Base-by-base conservation (phyloP, 2,888 invertebrate genomes). In the Matsumyia berberina region DNA sequence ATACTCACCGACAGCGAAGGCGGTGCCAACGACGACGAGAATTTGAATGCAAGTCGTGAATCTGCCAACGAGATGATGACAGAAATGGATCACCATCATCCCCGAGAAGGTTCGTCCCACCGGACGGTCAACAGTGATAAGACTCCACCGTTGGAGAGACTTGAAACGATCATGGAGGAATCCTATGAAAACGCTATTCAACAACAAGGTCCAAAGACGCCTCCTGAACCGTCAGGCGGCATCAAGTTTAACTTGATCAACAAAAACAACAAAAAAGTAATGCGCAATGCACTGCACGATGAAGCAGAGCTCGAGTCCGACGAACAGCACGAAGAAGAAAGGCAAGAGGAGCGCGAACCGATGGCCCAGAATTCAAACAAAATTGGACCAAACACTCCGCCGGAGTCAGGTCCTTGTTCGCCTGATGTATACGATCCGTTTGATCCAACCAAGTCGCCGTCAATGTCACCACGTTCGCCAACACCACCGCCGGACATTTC, bases 381-480 rank as follows among this genome's bases (percentile, higher is more conserved):
- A 87, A 94, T 94, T 88, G 95, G 95, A 0, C 95, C 95, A 0
- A 95, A 95, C 88, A 95, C 95, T 4, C 95, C 95, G 0, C 95
- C 95, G 62, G 94, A 93, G 77, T 94, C 94, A 6, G 94, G 94
- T 0, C 94, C 94, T 0, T 94, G 94, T 82, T 95, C 96, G 11
- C 96, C 96, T 0, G 96, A 96, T 91, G 96, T 95, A 2, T 97
- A 97, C 91, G 97, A 97, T 94, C 97, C 97, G 0, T 97, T 97
- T 91, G 97, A 97, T 91, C 97, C 97, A 0, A 97, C 97, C 7
- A 96, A 96, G 90, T 96, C 97, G 0, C 91, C 92, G 1, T 92
- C 92, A 0, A 86, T 90, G 15, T 91, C 91, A 2, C 91, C 92
- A 0, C 89, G 91, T 1, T 91, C 92, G 2, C 91, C 91, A 46